Base-by-base conservation (phyloP, 2,113 vertebrate species). In the Hippoglossus stenolepis region DNA sequence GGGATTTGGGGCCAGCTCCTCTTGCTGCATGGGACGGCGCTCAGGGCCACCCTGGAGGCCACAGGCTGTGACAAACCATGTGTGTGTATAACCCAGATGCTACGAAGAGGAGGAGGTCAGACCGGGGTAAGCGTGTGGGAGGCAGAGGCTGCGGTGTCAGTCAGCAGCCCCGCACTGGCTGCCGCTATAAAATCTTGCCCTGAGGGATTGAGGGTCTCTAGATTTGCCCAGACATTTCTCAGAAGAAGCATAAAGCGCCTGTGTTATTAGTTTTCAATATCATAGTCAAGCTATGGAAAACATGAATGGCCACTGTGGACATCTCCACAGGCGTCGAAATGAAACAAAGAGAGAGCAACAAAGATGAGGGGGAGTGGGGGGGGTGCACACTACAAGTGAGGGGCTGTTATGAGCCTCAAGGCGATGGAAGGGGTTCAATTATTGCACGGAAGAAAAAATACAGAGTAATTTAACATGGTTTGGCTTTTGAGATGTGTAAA, bases 11-110 rank as follows among this genome's bases (percentile, higher is more conserved):
- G 77, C 64, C 65, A 57, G 73, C 38, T 77, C 63, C 65, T 73
- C 40, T 73, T 69, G 74, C 70, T 72, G 70, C 51, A 63, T 17
- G 15, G 73, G 73, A 82, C 64, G 35, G 45, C 5, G 23, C 84
- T 84, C 24, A 54, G 73, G 78, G 82, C 58, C 70, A 70, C 9
- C 26, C 75, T 75, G 70, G 76, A 82, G 85, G 69, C 89, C 82
- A 80, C 68, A 70, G 90, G 88, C 78, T 77, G 56, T 35, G 69
- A 81, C 84, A 80, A 85, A 90, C 80, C 67, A 51, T 72, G 82
- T 79, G 82, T 80, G 81, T 73, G 81, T 83, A 72, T 89, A 87
- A 89, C 90, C 85, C 92, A 94, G 92, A 94, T 93, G 90, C 91
- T 82, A 51, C 47, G 23, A 73, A 78, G 85, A 88, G 80, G 85